Evolutionary conservation across 1,140 invertebrate genomes (phyloP).

Genomic region (Hylaeus volcanicus): DNA sequence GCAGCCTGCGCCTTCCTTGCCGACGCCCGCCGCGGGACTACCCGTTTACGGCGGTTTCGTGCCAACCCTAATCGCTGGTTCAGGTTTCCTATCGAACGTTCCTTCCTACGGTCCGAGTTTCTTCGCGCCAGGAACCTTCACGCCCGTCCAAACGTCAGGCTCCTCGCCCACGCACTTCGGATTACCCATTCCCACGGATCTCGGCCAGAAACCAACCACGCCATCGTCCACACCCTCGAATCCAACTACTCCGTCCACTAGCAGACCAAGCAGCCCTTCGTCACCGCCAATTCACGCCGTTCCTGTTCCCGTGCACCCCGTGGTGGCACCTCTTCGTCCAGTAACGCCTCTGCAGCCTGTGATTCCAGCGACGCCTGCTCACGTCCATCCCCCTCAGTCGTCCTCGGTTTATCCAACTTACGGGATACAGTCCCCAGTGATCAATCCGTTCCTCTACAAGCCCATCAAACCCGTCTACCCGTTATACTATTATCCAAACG

Average conservation of each 20-base stretch:
- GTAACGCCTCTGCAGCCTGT: conserved; percentile 53
- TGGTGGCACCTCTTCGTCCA: conserved; percentile 61
- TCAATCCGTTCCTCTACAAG: conserved; percentile 72
- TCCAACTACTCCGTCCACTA: conserved; percentile 16
- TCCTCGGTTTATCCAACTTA: conserved; percentile 66
- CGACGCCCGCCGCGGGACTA: conserved; percentile 23
- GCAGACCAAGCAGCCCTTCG: conserved; percentile 33
- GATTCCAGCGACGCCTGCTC: conserved; percentile 13
- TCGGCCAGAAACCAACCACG: conserved; percentile 30
- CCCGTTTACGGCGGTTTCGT: conserved; percentile 68
- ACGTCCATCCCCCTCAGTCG: conserved; percentile 45
- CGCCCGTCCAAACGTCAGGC: conserved; percentile 57
- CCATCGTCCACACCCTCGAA: conserved; percentile 6
- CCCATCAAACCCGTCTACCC: conserved; percentile 72
- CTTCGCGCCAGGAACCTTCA: conserved; percentile 39
- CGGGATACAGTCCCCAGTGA: conserved; percentile 62
- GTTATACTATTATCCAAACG: conserved; percentile 72
- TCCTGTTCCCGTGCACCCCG: conserved; percentile 59
- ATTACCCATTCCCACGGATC: conserved; percentile 69
- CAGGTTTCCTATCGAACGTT: conserved; percentile 55
- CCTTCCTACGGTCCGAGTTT: conserved; percentile 62
- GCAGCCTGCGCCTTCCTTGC: conserved; percentile 29
- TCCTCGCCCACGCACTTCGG: conserved; percentile 72
- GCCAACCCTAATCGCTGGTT: conserved; percentile 58
- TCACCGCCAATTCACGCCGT: conserved; percentile 40